Evolutionary conservation across 2,888 invertebrate species (phyloP).

Genomic region (Oxyscelio sp.): DNA sequence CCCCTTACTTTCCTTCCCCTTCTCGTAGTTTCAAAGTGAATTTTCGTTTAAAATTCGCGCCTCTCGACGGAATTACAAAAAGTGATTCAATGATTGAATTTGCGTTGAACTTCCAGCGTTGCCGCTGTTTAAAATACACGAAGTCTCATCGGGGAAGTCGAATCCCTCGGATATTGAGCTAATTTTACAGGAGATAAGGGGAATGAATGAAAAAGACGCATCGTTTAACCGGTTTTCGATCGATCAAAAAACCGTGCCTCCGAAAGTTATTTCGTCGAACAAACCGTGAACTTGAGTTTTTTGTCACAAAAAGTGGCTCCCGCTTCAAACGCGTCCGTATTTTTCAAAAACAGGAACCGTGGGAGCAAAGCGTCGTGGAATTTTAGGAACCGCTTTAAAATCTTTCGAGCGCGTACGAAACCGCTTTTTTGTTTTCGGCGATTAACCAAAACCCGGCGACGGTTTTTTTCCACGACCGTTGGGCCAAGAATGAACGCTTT

Average conservation of each 20-base stretch:
- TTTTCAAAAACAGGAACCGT: slow-evolving; percentile 18
- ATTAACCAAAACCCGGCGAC: background rate
- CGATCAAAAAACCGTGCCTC: slow-evolving; percentile 49
- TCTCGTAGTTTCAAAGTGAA: too few relatives aligned
- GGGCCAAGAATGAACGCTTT: background rate
- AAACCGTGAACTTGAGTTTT: slow-evolving; percentile 35
- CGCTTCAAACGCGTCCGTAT: slow-evolving; percentile 15
- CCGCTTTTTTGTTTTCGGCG: slow-evolving; percentile 13
- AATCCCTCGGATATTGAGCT: too few relatives aligned
- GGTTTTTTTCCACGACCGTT: background rate
- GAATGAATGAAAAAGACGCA: slow-evolving; percentile 57
- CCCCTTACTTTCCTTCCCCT: too few relatives aligned
- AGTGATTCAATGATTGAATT: too few relatives aligned
- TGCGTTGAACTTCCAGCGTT: too few relatives aligned
- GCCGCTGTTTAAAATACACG: too few relatives aligned
- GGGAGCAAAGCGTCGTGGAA: slow-evolving; percentile 4
- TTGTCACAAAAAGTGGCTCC: background rate
- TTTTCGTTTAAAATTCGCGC: too few relatives aligned
- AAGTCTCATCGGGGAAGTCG: too few relatives aligned
- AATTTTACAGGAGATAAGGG: slow-evolving; percentile 48
- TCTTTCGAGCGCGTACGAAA: background rate
- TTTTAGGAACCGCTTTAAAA: slow-evolving; percentile 11
- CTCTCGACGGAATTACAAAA: too few relatives aligned
- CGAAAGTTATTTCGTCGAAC: slow-evolving; percentile 38
- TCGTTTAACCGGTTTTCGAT: slow-evolving; percentile 59